These are phyloP conservation scores for western clawed frog (Xenopus tropicalis) DNA, from an alignment of 2,113 vertebrate genomes.

Conservation along the genomic window UCB_Xtro_10.0 CM004447.2:137359001-137359500, in stretches of 20 bases:
- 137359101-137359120: too few relatives aligned
- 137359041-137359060: too few relatives aligned
- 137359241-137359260: background rate
- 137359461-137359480: slow-evolving; percentile 43
- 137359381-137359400: slow-evolving; percentile 15
- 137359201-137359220: background rate
- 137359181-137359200: too few relatives aligned
- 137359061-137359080: too few relatives aligned
- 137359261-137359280: background rate
- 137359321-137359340: slow-evolving; percentile 12
- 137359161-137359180: too few relatives aligned
- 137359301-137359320: background rate
- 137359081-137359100: too few relatives aligned
- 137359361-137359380: slow-evolving; percentile 4
- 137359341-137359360: slow-evolving; percentile 2
- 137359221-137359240: background rate
- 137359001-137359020: too few relatives aligned
- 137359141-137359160: too few relatives aligned
- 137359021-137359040: too few relatives aligned
- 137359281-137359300: background rate
- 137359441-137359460: slow-evolving; percentile 34
- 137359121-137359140: too few relatives aligned
- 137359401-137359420: slow-evolving; percentile 28
- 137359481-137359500: slow-evolving; percentile 9
- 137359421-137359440: slow-evolving; percentile 37